A percentile compares a stretch with the other conserved stretches of the same genome.
phyloP scores from a whole-genome alignment of 2,888 invertebrate genomes.

The Reticulitermes lucifugus region DNA sequence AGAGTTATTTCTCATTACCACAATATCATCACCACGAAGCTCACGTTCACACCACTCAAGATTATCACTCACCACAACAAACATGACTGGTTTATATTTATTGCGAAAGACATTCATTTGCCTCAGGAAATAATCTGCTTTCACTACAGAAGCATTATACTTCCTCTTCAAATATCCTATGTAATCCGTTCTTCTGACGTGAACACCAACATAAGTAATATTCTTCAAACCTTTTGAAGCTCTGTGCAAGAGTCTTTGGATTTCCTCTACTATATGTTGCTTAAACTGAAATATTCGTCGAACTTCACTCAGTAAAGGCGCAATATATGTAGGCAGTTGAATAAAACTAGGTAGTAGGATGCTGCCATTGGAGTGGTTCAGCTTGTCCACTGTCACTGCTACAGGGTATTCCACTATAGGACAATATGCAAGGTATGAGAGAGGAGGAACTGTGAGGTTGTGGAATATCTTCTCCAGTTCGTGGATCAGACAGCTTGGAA shows the following conservation, averaged over 20 bases:
- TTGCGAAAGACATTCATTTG: conserved; percentile 64
- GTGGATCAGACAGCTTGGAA: conserved; percentile 60
- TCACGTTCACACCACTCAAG: conserved; percentile 63
- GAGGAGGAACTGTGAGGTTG: conserved; percentile 66
- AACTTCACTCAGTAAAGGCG: conserved; percentile 69
- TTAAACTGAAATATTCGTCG: conserved; percentile 69
- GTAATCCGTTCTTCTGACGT: conserved; percentile 70
- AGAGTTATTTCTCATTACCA: conserved; percentile 59
- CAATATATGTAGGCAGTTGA: conserved; percentile 67
- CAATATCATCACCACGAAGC: conserved; percentile 61
- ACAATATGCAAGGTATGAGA: conserved; percentile 68
- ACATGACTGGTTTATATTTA: conserved; percentile 61
- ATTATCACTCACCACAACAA: conserved; percentile 66
- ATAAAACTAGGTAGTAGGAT: conserved; percentile 55
- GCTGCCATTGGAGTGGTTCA: background rate
- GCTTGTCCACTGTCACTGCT: no score
- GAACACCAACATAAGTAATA: conserved; percentile 66
- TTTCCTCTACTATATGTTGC: conserved; percentile 63
- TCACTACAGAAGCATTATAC: conserved; percentile 62
- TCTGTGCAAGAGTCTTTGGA: conserved; percentile 63
- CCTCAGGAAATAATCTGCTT: conserved; percentile 60
- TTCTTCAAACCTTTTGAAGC: conserved; percentile 53
- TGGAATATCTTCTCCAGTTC: conserved; percentile 69
- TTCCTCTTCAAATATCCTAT: conserved; percentile 67
- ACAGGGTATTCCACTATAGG: background rate